These are phyloP conservation scores for Pitta sordida DNA, from an alignment of 2,113 vertebrate genomes.

Conservation along the genomic window DNA sequence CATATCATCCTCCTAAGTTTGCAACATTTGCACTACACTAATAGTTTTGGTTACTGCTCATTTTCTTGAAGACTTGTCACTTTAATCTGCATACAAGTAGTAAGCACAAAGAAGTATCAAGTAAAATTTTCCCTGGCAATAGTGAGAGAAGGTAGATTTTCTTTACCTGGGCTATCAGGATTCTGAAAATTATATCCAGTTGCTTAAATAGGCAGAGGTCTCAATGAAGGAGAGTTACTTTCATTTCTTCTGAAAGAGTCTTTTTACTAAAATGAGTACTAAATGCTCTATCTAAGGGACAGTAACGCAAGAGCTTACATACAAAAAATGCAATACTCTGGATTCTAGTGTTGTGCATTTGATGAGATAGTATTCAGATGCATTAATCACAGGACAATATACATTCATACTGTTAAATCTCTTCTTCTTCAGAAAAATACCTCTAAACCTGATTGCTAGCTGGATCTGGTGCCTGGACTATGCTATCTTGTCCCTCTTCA, in stretches of 20 bases:
- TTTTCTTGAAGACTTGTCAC: background rate
- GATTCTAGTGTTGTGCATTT: background rate
- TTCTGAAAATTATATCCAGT: background rate
- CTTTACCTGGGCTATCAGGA: background rate
- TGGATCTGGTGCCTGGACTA: background rate
- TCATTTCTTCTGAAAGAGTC: background rate
- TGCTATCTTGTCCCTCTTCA: background rate
- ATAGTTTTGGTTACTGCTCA: background rate
- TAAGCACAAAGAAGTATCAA: no score
- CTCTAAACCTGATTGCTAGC: background rate
- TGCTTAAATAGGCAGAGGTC: background rate
- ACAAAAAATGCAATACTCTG: rapidly evolving
- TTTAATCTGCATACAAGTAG: background rate
- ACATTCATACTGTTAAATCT: background rate
- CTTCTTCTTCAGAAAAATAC: background rate
- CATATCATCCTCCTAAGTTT: background rate
- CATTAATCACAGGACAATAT: background rate
- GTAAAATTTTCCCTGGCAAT: background rate
- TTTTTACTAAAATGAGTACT: background rate
- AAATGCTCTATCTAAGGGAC: background rate
- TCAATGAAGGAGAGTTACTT: background rate
- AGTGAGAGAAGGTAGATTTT: background rate
- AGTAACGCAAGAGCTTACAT: background rate
- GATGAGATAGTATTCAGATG: background rate
- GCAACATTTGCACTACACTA: background rate